Conservation (phyloP, 2,888 invertebrate genomes). For the Tanypteryx hageni region DNA sequence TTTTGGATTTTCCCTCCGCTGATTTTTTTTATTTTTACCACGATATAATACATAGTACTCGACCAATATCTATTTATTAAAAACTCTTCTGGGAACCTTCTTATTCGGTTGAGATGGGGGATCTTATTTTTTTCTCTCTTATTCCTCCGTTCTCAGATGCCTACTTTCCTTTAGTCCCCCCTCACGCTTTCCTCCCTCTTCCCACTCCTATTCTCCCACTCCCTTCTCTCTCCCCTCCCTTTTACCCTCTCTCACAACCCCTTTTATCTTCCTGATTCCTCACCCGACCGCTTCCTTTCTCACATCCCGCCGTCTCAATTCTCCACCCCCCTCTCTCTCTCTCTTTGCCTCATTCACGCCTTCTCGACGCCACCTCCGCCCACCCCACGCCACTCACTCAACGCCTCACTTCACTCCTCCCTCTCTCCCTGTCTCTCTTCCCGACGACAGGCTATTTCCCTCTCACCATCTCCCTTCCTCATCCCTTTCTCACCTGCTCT, state of each 20-base stretch:
- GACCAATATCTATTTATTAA: too few species aligned
- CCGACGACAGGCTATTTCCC: slow-evolving; percentile 62
- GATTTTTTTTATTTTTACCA: too few species aligned
- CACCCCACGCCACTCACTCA: neutral
- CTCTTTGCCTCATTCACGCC: slow-evolving; percentile 52
- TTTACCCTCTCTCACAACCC: neutral
- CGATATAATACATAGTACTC: too few species aligned
- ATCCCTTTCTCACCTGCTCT: neutral
- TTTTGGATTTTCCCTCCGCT: too few species aligned
- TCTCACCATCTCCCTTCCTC: slow-evolving; percentile 59
- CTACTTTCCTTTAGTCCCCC: too few species aligned
- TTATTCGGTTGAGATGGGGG: too few species aligned
- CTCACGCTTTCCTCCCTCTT: neutral
- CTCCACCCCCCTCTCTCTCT: slow-evolving; percentile 38
- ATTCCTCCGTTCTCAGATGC: too few species aligned
- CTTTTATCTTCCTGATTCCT: slow-evolving; percentile 2
- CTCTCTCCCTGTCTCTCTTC: neutral
- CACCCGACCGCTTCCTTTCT: neutral
- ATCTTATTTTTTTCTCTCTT: too few species aligned
- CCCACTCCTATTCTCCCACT: neutral
- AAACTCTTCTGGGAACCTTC: too few species aligned
- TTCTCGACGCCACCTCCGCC: too few species aligned
- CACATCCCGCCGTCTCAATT: neutral
- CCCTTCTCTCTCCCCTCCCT: neutral
- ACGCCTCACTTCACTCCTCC: slow-evolving; percentile 24